phyloP scores from a whole-genome alignment of 1,140 invertebrate species.

The Helicoverpa armigera region DNA sequence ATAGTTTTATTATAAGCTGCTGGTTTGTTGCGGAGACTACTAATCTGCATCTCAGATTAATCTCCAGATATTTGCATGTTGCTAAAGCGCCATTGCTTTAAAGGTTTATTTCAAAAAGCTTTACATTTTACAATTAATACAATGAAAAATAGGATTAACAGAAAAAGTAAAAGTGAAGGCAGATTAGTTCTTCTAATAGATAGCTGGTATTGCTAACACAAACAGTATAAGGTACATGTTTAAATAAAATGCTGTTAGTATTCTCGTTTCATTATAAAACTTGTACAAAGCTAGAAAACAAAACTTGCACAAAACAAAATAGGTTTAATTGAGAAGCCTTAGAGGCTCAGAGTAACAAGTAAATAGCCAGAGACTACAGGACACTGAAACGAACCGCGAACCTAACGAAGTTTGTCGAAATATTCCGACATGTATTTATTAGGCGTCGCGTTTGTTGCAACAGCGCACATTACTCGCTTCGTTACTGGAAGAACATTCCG shows the following conservation, averaged over 20 bases:
- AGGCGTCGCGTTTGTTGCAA: constrained; percentile 38
- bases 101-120: background rate
- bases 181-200: background rate
- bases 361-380: constrained; percentile 7
- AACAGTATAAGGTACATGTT: too few relatives aligned
- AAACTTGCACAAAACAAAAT: constrained; percentile 13
- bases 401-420: constrained; percentile 25
- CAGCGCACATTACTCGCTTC: constrained; percentile 49
- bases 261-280: background rate
- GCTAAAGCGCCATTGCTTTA: background rate
- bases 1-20: constrained; percentile 39
- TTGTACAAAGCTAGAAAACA: constrained; percentile 8
- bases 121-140: background rate
- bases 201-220: too few relatives aligned
- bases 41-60: constrained; percentile 20
- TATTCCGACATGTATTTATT: constrained; percentile 32
- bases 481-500: constrained; percentile 52
- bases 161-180: too few relatives aligned
- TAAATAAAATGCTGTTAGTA: too few relatives aligned
- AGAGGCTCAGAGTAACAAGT: constrained; percentile 40
- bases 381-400: constrained; percentile 23
- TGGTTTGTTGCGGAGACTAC: constrained; percentile 21
- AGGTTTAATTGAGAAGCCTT: constrained; percentile 32
- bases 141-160: background rate
- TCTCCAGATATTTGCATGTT: constrained; percentile 7